Evolutionary conservation across 2,888 invertebrate species (phyloP).

Genomic region (Gymnosoma rotundatum): DNA sequence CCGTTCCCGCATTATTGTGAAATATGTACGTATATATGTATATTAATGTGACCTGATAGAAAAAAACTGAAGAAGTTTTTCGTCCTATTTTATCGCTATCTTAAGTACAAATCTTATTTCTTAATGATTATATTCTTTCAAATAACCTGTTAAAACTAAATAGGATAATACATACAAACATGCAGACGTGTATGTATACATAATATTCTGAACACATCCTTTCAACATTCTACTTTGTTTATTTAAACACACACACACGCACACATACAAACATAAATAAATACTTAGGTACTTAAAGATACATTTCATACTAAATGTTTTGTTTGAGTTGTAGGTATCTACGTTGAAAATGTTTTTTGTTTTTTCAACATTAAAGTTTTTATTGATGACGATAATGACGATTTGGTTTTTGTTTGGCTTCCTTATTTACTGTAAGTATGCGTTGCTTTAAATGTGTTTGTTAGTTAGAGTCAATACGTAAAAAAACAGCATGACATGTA

Average conservation of each 20-base stretch:
- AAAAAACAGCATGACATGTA: conserved; percentile 26
- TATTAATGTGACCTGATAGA: too few relatives aligned
- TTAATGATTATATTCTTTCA: conserved; percentile 34
- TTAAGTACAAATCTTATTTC: background rate
- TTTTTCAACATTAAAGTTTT: conserved; percentile 14
- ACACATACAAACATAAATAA: background rate
- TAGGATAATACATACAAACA: background rate
- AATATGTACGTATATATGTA: too few relatives aligned
- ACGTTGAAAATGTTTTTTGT: conserved; percentile 4
- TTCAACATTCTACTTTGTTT: conserved; percentile 24
- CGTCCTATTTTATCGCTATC: too few relatives aligned
- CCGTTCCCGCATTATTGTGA: too few relatives aligned
- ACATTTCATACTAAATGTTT: conserved; percentile 31
- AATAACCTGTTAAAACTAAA: background rate
- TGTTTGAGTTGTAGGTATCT: conserved; percentile 31
- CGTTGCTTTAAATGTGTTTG: conserved; percentile 59
- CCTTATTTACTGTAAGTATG: conserved; percentile 58
- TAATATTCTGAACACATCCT: conserved; percentile 30
- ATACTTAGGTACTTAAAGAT: conserved; percentile 13
- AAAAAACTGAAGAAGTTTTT: too few relatives aligned
- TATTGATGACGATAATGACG: conserved; percentile 57
- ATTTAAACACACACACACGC: background rate
- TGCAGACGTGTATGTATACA: background rate
- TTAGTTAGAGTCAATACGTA: background rate
- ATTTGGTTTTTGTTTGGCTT: conserved; percentile 68